Evolutionary conservation across 2,888 invertebrate genomes (phyloP), one percentile per base, ranked within the genome.

Genomic region (Dorcus parallelipipedus): DNA sequence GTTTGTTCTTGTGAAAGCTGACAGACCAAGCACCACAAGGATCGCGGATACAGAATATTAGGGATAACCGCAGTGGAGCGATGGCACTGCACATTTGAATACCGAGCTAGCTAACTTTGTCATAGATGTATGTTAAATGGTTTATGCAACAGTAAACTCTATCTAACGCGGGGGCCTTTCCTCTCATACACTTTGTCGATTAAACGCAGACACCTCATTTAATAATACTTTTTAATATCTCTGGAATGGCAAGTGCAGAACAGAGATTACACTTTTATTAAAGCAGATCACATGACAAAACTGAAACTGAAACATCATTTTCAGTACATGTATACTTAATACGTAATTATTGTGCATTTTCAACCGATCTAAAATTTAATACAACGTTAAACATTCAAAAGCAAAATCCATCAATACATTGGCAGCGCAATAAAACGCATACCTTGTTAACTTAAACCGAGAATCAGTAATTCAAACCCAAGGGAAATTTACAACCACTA

Each of bases 101-200:
- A 66, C 64, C 59, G 62, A 56, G 59, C 61, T 58, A 62, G 65
- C 67, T 70, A 75, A 75, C 74, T 75, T 74, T 68, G 72, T 72
- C 73, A 73, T 71, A 73, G 73, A 75, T 76, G 71, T 73, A 74
- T 76, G 76, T 74, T 77, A 76, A 77, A 77, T 76, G 76, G 76
- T 73, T 76, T 73, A 76, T 75, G 76, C 77, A 75, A 76, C 71
- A 76, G 72, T 73, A 72, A 74, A 74, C 71, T 70, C 68, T 60
- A 65, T 66, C 66, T 66, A 69, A 68, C 69, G 66, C 63, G 55
- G 55, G 60, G 52, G 38, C 43, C 53, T 54, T 58, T 45, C 42
- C 48, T 43, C 45, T 52, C 47, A 38, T 45, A 10, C 45, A 45
- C 14, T 45, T 45, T 45, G 14, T 23, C 9, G 23, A 45, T 45